These are phyloP conservation scores for Harpalus rubripes DNA, from an alignment of 2,888 invertebrate species.

Conservation along the genomic window DNA sequence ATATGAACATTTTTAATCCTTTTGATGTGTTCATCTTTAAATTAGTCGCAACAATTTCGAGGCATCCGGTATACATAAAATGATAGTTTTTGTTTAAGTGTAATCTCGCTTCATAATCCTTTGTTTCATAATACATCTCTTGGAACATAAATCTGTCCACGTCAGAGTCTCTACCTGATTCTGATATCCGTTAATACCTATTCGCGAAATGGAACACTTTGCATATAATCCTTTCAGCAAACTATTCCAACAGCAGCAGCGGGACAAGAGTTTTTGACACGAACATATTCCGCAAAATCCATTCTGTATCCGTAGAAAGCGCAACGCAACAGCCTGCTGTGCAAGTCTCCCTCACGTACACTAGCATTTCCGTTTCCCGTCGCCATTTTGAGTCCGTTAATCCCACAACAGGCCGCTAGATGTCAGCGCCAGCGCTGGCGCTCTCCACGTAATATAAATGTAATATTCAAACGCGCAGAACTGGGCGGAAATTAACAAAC, in stretches of 20 bases:
- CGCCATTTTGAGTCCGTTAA: conserved; percentile 53
- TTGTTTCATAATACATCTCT: conserved; percentile 3
- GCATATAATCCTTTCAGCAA: conserved; percentile 30
- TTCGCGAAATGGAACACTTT: conserved; percentile 32
- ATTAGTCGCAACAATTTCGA: no score
- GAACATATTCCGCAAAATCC: conserved; percentile 33
- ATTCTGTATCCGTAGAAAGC: conserved; percentile 11
- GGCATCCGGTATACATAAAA: no score
- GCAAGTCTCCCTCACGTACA: conserved; percentile 11
- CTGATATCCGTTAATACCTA: conserved; percentile 31
- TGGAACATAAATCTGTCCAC: conserved; percentile 21
- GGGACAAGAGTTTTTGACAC: conserved; percentile 41
- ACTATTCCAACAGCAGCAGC: conserved; percentile 29
- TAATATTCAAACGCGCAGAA: conserved; percentile 71
- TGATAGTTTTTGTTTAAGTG: conserved; percentile 1
- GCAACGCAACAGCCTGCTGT: conserved; percentile 8
- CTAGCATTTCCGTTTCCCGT: conserved; percentile 40
- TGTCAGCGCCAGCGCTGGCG: conserved; percentile 36
- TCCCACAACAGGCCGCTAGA: conserved; percentile 49
- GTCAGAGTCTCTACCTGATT: conserved; percentile 20
- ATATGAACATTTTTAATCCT: no score
- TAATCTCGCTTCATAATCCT: not conserved
- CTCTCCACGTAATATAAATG: conserved; percentile 59
- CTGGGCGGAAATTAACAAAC: conserved; percentile 73
- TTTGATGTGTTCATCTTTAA: no score